Conservation (phyloP, 1,140 invertebrate genomes). For the Platyscapa corneri region DNA sequence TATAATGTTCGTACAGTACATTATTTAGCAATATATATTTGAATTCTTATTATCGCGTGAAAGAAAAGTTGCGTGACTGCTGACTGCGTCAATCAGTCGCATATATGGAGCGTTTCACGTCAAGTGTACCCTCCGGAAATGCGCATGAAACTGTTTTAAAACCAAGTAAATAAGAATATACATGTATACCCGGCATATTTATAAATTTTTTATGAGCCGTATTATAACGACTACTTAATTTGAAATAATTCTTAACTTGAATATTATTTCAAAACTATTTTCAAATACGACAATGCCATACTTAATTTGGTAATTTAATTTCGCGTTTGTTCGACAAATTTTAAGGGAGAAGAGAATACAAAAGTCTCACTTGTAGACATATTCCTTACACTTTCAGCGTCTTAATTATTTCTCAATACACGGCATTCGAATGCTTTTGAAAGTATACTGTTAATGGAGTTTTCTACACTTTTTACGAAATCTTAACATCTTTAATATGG, state of each 20-base stretch:
- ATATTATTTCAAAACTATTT: no score
- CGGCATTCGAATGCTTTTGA: no score
- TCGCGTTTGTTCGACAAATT: no score
- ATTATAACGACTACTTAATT: neutral
- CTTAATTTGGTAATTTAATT: no score
- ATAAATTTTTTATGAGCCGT: neutral
- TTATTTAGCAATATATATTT: conserved; percentile 10
- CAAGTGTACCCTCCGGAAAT: conserved; percentile 24
- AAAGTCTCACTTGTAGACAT: no score
- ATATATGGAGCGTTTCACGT: neutral
- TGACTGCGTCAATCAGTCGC: conserved; percentile 2
- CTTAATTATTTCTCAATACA: no score
- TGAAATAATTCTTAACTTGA: neutral
- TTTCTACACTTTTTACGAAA: no score
- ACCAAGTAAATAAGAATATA: conserved; percentile 9
- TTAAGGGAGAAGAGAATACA: no score
- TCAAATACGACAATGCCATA: no score
- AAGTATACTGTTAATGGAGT: no score
- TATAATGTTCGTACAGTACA: neutral
- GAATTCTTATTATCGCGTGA: conserved; percentile 8
- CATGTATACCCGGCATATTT: neutral
- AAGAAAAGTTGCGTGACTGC: conserved; percentile 21
- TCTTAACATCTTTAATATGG: no score
- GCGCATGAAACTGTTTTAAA: conserved; percentile 6
- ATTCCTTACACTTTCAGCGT: no score